Evolutionary conservation across 2,797 vertebrate species (phyloP).

Genomic region (Rhinogobio ventralis): DNA sequence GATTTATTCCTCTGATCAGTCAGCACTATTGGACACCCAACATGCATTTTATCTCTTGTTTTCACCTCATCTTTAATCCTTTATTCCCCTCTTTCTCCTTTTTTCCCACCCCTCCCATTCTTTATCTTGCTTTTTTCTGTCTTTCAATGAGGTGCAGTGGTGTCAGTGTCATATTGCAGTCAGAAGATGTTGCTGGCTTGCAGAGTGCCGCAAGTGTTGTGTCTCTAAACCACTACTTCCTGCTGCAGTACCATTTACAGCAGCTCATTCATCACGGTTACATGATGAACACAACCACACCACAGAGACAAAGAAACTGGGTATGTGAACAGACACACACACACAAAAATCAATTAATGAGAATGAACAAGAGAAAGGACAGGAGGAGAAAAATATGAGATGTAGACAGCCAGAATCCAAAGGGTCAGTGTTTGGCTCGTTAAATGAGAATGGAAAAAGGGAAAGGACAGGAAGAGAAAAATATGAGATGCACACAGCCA

Average conservation of each 20-base stretch:
- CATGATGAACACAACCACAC: slow-evolving; percentile 35
- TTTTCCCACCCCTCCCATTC: slow-evolving; percentile 8
- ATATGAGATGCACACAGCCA: slow-evolving; percentile 9
- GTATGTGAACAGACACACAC: not conserved
- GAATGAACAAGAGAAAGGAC: slow-evolving; percentile 19
- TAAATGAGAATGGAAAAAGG: slow-evolving; percentile 14
- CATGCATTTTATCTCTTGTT: slow-evolving; percentile 29
- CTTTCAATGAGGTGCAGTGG: slow-evolving; percentile 21
- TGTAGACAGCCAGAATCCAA: slow-evolving; percentile 5
- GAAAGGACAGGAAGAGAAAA: slow-evolving; percentile 5
- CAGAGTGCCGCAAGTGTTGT: slow-evolving; percentile 27
- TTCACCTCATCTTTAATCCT: slow-evolving; percentile 8
- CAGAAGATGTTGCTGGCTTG: slow-evolving; percentile 27
- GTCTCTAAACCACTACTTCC: slow-evolving; percentile 48
- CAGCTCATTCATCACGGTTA: slow-evolving; percentile 61
- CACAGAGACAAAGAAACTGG: slow-evolving; percentile 24
- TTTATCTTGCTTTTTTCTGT: slow-evolving; percentile 22
- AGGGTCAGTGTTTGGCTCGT: slow-evolving; percentile 27
- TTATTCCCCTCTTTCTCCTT: slow-evolving; percentile 16
- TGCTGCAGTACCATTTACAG: slow-evolving; percentile 61
- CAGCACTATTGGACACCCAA: slow-evolving; percentile 36
- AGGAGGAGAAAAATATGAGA: slow-evolving; percentile 1
- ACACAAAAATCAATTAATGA: not conserved
- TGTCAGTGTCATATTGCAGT: slow-evolving; percentile 33
- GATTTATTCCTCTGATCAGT: slow-evolving; percentile 44